Conservation (phyloP, 2,797 vertebrate genomes). For the Clangula hyemalis region DNA sequence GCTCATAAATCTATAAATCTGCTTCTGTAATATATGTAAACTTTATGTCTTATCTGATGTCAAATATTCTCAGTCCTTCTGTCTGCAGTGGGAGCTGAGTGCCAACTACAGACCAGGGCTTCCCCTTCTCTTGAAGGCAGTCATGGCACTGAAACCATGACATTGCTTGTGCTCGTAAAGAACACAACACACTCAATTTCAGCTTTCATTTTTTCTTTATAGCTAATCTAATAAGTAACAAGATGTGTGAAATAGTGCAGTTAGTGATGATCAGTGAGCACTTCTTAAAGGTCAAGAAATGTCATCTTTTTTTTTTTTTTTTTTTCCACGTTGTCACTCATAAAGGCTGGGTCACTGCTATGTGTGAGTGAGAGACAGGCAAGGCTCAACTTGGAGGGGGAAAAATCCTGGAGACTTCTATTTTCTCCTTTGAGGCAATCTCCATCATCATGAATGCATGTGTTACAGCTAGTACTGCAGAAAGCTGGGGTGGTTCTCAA, state of each 20-base stretch:
- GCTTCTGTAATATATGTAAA: neutral
- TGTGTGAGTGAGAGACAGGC: neutral
- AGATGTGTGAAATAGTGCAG: neutral
- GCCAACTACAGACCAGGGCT: neutral
- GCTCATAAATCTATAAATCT: neutral
- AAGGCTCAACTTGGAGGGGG: neutral
- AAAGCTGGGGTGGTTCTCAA: neutral
- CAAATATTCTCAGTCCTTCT: neutral
- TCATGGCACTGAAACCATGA: neutral
- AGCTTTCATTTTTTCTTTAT: neutral
- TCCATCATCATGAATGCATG: neutral
- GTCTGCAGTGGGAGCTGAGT: neutral
- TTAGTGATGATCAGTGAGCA: neutral
- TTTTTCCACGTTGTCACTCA: neutral
- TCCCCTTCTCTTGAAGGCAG: neutral
- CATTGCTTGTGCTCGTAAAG: neutral
- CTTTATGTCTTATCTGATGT: neutral
- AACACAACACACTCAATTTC: neutral
- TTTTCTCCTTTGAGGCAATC: conserved; percentile 2
- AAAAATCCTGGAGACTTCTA: neutral
- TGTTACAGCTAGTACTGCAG: neutral
- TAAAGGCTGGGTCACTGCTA: fast-evolving
- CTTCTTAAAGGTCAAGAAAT: conserved; percentile 53
- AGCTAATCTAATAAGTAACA: neutral
- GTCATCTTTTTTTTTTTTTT: conserved; percentile 7